Evolutionary conservation across 2,888 invertebrate species (phyloP), one percentile per base, ranked within the genome.

Genomic region (Priocnemis perturbator): DNA sequence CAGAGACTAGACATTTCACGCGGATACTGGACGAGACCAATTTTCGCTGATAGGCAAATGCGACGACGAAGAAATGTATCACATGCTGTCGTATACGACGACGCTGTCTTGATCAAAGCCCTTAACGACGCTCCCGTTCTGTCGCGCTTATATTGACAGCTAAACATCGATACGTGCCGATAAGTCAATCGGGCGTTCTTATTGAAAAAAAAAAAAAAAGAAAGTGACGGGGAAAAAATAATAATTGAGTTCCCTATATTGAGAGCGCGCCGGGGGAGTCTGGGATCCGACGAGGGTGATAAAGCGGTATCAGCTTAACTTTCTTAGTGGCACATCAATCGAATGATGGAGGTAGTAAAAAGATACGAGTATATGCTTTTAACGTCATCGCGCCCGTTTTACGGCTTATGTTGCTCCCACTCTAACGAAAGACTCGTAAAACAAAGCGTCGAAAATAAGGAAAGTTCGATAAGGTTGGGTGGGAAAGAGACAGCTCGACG

Each of bases 351-450:
- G 50, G 50, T 72, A 72, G 73, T 78, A 78, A 78, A 78, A 78
- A 65, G 73, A 71, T 78, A 78, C 76, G 74, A 70, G 78, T 76
- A 76, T 76, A 78, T 76, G 78, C 78, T 78, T 76, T 78, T 72
- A 78, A 70, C 78, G 76, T 65, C 65, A 67, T 76, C 69, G 68
- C 56, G 67, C 55, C 67, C 67, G 47, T 70, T 76, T 76, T 76
- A 67, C 70, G 69, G 64, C 69, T 67, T 71, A 64, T 67, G 65
- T 68, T 64, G 59, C 26, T 60, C 55, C 50, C 61, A 37, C 53
- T 63, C 63, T 60, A 60, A 53, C 65, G 55, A 62, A 50, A 56
- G 48, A 60, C 69, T 76, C 76, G 45, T 76, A 76, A 78, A 78
- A 74, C 76, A 50, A 50, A 50, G 50, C 50, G 19, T 19, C 50